Base-by-base conservation (phyloP, 2,797 vertebrate genomes). In the Neostethus bicornis region DNA sequence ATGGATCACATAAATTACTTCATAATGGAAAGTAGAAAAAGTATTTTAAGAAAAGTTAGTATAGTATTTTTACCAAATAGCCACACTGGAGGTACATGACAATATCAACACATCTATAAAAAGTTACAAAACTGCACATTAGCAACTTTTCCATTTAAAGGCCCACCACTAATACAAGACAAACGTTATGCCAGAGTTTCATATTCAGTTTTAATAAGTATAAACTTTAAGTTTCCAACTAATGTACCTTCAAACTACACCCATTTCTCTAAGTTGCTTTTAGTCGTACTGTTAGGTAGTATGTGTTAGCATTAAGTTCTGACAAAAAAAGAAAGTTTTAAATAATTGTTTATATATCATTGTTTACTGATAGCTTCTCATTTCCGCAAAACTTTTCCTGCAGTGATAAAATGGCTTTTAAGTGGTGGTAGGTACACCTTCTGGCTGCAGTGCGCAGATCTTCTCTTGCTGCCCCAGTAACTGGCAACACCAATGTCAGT, bases 301-400 rank as follows among this genome's bases (percentile, higher is more conserved):
- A 35, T 16, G 16, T 7, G 6, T n/a, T 16, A n/a, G 8, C 14
- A 35, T 14, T 14, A 35, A 34, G 14, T 16, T 16, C 6, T 35
- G 34, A 35, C 3, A 6, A 35, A 6, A n/a, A n/a, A 35, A 34
- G 34, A 14, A 25, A 26, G 26, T 26, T 5, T 16, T 8, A 14
- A 16, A 6, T 5, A 10, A 11, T 5, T 28, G 25, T 25, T 7
- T 4, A 25, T 24, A 5, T 5, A 25, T 25, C 24, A 5, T 25
- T 25, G 1, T 25, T 25, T 5, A 5, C 25, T 6, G 51, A 66
- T 85, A 80, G 87, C 60, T 84, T 77, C 83, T 80, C 56, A 53
- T 69, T 75, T 77, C 53, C 54, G 49, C 25, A 54, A 63, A 64
- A 38, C 67, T 61, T 67, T 71, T 37, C 24, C 44, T 57, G 52